A percentile compares a stretch with the other conserved stretches of the same genome.
These are phyloP conservation scores for Megaceryle maxima DNA, from an alignment of 2,113 vertebrate genomes.

Conservation along the genomic window DNA sequence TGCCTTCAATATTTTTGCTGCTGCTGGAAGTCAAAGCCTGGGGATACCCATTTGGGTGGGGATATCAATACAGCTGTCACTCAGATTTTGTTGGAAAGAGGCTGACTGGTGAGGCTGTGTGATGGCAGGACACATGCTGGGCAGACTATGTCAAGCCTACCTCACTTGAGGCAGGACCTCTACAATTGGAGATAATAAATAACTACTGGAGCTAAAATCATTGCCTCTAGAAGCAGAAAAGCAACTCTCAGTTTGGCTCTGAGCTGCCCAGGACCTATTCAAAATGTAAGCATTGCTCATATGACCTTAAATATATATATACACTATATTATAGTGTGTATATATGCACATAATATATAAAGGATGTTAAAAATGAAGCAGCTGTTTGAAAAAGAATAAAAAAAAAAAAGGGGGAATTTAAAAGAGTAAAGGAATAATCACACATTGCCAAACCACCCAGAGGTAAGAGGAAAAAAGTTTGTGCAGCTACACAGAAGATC, in stretches of 20 bases:
- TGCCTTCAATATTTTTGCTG: neutral
- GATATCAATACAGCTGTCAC: too few relatives aligned
- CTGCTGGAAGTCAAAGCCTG: neutral
- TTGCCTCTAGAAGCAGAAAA: neutral
- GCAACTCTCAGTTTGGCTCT: neutral
- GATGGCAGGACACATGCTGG: neutral
- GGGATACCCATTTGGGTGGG: neutral
- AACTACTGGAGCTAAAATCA: neutral
- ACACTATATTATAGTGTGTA: neutral
- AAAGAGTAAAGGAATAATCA: neutral
- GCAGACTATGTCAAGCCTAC: accelerated
- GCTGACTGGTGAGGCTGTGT: neutral
- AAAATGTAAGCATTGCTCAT: neutral
- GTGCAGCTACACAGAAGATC: neutral
- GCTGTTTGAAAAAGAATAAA: neutral
- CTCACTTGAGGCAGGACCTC: neutral
- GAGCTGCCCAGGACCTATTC: neutral
- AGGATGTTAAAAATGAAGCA: neutral
- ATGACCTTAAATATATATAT: neutral
- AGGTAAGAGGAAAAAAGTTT: neutral
- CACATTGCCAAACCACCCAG: neutral
- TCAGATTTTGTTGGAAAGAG: neutral
- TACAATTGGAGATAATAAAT: neutral
- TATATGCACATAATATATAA: neutral
- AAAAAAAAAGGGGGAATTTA: neutral